Base-by-base conservation (phyloP, 2,113 vertebrate species). In the Pluvianellus socialis region DNA sequence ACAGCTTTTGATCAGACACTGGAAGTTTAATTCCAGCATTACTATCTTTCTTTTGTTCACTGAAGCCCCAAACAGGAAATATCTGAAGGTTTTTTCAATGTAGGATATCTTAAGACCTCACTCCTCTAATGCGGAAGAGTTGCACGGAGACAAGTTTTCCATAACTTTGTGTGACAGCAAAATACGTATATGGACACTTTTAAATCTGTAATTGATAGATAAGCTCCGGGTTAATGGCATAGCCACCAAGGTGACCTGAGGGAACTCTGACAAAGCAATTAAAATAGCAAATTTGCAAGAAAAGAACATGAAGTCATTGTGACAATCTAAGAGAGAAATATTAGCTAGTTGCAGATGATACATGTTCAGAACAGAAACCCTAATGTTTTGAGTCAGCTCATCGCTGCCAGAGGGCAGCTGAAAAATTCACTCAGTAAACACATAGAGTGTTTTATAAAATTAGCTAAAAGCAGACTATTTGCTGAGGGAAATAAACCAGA, bases 381-480 rank as follows among this genome's bases (percentile, higher is more conserved):
- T 86, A 86, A 96, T 96, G 91, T 70, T 97, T 91, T 79, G 93
- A 97, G 96, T 97, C 97, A 95, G 94, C 55, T 73, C 63, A 76
- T 61, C 62, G 82, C 76, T 95, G 94, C 96, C 84, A 95, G 81
- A 92, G 92, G 93, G 95, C 74, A 58, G 80, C 26, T 82, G 63
- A 88, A 68, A 74, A 84, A 92, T 84, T 96, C 94, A 90, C 91
- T 94, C 92, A 47, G 74, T 90, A 96, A 96, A 97, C 90, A 94
- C 86, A 92, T 2, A 32, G 53, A 87, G 77, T 30, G 47, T 91
- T 96, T 92, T 88, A 94, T 49, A 92, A 96, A 96, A 96, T 94
- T 90, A 97, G 83, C 58, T 85, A 74, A 86, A 92, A 96, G 80
- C 17, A 79, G 65, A 56, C 93, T 80, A 72, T 79, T 90, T 32